A percentile compares a stretch with the other conserved stretches of the same genome.
Conservation (phyloP, 2,797 vertebrate species). For the Austrolebias charrua region DNA sequence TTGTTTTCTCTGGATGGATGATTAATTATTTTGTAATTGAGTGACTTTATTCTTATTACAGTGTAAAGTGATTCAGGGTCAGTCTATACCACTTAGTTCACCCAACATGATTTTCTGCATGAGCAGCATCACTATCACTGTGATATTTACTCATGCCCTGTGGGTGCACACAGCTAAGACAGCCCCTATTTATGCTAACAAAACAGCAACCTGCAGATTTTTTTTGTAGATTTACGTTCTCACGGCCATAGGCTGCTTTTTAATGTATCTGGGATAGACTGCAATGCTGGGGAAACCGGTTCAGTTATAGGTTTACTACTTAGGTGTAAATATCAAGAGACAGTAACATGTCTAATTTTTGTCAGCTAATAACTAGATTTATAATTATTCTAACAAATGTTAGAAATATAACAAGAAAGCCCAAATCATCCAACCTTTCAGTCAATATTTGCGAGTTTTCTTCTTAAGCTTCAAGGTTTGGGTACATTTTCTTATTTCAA, state of each 20-base stretch:
- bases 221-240: not conserved
- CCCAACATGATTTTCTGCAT: slow-evolving; percentile 32
- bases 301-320: not conserved
- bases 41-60: not conserved
- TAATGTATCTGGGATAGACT: not conserved
- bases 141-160: slow-evolving; percentile 24
- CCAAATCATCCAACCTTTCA: no score
- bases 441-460: no score
- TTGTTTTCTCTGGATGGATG: not conserved
- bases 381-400: not conserved
- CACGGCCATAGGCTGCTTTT: not conserved
- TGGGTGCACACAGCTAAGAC: not conserved
- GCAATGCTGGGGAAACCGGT: not conserved
- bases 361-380: not conserved
- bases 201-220: not conserved
- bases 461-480: no score
- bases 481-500: no score
- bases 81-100: slow-evolving; percentile 16
- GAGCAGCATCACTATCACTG: slow-evolving; percentile 24
- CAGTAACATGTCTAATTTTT: not conserved
- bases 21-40: not conserved
- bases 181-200: slow-evolving; percentile 12
- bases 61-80: no score
- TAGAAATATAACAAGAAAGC: no score
- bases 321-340: not conserved